phyloP scores from a whole-genome alignment of 2,113 vertebrate genomes.

The Pagrus major region DNA sequence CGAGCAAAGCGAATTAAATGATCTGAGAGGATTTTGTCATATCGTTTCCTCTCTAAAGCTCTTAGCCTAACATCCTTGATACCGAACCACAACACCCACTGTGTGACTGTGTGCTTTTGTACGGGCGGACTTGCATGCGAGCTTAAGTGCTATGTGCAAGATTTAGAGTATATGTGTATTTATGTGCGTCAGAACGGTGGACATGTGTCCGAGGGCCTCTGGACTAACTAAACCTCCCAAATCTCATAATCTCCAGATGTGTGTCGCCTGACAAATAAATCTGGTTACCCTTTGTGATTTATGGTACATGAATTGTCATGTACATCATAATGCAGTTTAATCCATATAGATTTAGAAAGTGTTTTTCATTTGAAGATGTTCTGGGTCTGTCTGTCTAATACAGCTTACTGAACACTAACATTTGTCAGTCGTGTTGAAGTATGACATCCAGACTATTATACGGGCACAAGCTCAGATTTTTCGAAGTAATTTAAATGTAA shows the following conservation, averaged over 20 bases:
- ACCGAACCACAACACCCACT: not conserved
- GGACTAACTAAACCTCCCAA: slow-evolving; percentile 56
- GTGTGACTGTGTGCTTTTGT: not conserved
- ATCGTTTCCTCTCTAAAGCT: slow-evolving; percentile 10
- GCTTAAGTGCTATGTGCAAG: not conserved
- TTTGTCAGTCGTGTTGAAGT: slow-evolving; percentile 9
- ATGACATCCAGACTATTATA: not conserved
- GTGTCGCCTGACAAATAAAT: slow-evolving; percentile 54
- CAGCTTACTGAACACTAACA: slow-evolving; percentile 4
- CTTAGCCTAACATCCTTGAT: not conserved
- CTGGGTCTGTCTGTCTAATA: not conserved
- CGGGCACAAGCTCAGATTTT: not conserved
- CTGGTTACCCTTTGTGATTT: slow-evolving; percentile 26
- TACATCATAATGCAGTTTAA: slow-evolving; percentile 28
- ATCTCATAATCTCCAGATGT: slow-evolving; percentile 71
- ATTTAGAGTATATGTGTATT: not conserved
- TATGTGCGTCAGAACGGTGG: not conserved
- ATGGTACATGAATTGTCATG: not conserved
- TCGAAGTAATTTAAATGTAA: not conserved
- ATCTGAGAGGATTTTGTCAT: slow-evolving; percentile 7
- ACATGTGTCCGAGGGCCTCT: slow-evolving; percentile 48
- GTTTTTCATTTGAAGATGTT: slow-evolving; percentile 14
- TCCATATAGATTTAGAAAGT: slow-evolving; percentile 25
- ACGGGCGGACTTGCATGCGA: not conserved
- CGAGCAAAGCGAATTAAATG: not conserved